Conservation (phyloP, 2,113 vertebrate species). For the Pseudonaja textilis region DNA sequence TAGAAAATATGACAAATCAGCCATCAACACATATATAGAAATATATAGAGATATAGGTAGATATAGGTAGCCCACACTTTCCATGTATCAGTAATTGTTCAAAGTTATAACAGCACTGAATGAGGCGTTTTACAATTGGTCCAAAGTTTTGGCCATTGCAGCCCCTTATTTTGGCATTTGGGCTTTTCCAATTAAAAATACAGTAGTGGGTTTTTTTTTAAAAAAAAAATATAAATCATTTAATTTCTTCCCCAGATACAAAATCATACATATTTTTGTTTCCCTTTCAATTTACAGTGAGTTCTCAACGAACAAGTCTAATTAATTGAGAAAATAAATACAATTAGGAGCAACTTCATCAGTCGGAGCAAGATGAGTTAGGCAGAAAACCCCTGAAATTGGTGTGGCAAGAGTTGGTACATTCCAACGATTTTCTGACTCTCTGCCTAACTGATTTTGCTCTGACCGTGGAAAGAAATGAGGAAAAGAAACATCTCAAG, state of each 20-base stretch:
- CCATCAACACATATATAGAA: background rate
- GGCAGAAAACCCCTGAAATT: too few species aligned
- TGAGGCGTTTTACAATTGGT: background rate
- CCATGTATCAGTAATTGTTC: background rate
- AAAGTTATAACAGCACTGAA: background rate
- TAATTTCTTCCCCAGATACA: background rate
- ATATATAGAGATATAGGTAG: background rate
- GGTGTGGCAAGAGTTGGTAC: too few species aligned
- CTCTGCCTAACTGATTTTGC: too few species aligned
- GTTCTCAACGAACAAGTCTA: background rate
- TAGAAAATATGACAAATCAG: background rate
- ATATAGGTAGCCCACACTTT: background rate
- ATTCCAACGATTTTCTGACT: background rate
- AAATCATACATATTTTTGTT: background rate
- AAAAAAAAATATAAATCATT: background rate
- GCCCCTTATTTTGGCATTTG: background rate
- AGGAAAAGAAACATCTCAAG: too few species aligned
- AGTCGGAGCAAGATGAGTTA: too few species aligned
- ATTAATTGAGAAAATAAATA: background rate
- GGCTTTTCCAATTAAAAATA: background rate
- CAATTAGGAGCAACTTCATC: background rate
- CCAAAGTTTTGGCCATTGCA: background rate
- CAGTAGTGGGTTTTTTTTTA: background rate
- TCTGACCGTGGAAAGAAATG: too few species aligned
- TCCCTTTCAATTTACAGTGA: background rate